A percentile compares a stretch with the other conserved stretches of the same genome.
Evolutionary conservation across 2,113 vertebrate species (phyloP).

Genomic region (Trematomus loennbergii): DNA sequence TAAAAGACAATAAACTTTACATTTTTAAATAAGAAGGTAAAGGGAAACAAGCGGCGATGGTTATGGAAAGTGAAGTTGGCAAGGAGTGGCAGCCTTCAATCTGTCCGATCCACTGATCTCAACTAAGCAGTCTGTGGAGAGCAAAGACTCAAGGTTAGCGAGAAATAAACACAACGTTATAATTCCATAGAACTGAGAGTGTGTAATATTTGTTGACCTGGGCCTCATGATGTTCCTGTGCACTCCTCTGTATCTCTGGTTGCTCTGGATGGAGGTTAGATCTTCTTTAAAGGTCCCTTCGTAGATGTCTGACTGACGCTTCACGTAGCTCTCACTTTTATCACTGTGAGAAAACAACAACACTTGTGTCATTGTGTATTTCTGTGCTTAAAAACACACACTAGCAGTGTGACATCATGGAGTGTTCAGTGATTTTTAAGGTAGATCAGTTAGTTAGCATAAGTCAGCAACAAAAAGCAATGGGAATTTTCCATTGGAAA

Average conservation of each 20-base stretch:
- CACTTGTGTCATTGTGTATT: not conserved
- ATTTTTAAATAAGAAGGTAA: not conserved
- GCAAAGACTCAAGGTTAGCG: constrained; percentile 15
- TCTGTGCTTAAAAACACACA: not conserved
- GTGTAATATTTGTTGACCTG: constrained; percentile 45
- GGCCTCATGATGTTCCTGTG: constrained; percentile 46
- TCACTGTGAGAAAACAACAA: constrained; percentile 42
- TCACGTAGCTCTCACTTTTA: constrained; percentile 71
- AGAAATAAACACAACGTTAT: not conserved
- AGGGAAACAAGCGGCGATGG: constrained; percentile 15
- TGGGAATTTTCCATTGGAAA: too few species aligned
- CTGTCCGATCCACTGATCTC: constrained; percentile 10
- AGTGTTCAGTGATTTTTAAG: too few species aligned
- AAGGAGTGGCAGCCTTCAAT: not conserved
- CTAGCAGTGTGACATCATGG: too few species aligned
- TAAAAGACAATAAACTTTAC: constrained; percentile 15
- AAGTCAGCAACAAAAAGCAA: too few species aligned
- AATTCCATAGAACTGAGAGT: not conserved
- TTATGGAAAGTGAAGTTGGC: not conserved
- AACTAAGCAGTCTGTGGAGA: constrained; percentile 62
- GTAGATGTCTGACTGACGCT: constrained; percentile 79
- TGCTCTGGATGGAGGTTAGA: constrained; percentile 77
- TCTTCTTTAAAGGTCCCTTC: constrained; percentile 81
- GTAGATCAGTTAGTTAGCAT: too few species aligned
- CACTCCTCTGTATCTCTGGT: constrained; percentile 71